Conservation (phyloP, 2,113 vertebrate genomes). For the Psittacula cyanocephala region DNA sequence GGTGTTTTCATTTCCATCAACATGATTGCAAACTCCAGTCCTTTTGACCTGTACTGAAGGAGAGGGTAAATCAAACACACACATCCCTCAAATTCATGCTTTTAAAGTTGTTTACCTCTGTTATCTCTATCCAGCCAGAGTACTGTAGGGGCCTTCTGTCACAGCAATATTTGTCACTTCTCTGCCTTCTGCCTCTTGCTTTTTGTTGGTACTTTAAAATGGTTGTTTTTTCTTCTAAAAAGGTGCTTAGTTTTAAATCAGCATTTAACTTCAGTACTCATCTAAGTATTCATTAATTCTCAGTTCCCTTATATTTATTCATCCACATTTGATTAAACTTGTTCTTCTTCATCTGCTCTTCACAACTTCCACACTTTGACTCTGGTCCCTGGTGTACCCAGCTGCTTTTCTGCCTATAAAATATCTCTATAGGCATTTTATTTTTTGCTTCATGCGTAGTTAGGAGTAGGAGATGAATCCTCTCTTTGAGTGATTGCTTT, state of each 20-base stretch:
- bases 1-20: background rate
- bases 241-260: conserved; percentile 1
- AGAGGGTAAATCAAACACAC: background rate
- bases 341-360: conserved; percentile 16
- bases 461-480: conserved; percentile 14
- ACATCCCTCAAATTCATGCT: background rate
- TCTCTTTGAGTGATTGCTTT: conserved; percentile 36
- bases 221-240: background rate
- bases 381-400: background rate
- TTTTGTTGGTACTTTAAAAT: background rate
- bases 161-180: background rate
- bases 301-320: conserved; percentile 14
- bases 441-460: background rate
- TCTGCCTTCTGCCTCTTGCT: background rate
- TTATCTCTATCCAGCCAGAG: background rate
- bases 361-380: conserved; percentile 25
- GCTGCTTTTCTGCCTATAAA: conserved; percentile 14
- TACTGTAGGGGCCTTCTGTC: background rate
- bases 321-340: conserved; percentile 2
- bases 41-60: background rate
- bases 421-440: conserved; percentile 12
- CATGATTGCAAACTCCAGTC: background rate
- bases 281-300: conserved; percentile 26
- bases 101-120: conserved; percentile 5
- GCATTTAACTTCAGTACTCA: conserved; percentile 30